Conservation (phyloP, 2,888 invertebrate species). For the Hyposoter didymator region DNA sequence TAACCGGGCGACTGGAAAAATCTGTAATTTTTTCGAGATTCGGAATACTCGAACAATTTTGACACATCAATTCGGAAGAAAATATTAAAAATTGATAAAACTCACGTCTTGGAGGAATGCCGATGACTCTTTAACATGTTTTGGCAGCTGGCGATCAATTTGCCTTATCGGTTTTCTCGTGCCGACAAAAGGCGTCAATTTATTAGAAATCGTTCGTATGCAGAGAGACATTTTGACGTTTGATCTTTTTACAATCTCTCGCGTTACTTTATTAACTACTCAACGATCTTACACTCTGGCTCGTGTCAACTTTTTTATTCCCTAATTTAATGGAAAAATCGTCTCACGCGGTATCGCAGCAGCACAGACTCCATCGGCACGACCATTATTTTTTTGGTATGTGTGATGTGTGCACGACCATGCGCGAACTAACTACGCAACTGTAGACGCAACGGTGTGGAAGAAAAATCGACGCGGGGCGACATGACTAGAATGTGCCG, state of each 20-base stretch:
- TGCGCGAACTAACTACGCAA: slow-evolving; percentile 38
- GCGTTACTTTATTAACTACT: slow-evolving; percentile 62
- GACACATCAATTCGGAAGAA: background rate
- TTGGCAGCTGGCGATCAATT: slow-evolving; percentile 85
- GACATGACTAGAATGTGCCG: background rate
- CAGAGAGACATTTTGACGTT: slow-evolving; percentile 85
- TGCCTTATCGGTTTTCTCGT: slow-evolving; percentile 86
- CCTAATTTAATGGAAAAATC: slow-evolving; percentile 29
- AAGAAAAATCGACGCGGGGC: slow-evolving; percentile 1
- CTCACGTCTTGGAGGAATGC: slow-evolving; percentile 86
- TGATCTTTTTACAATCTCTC: slow-evolving; percentile 52
- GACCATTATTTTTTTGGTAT: slow-evolving; percentile 40
- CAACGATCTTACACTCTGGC: slow-evolving; percentile 54
- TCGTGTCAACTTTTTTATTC: slow-evolving; percentile 27
- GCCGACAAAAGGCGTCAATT: slow-evolving; percentile 86
- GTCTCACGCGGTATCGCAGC: slow-evolving; percentile 46
- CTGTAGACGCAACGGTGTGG: background rate
- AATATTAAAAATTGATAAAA: background rate
- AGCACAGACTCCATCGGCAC: slow-evolving; percentile 34
- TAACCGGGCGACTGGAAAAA: background rate
- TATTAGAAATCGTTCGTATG: slow-evolving; percentile 86
- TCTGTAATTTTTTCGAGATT: background rate
- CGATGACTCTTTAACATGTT: slow-evolving; percentile 81
- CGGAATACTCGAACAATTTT: background rate
- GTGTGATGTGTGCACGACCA: slow-evolving; percentile 29